Conservation (phyloP, 1,140 invertebrate species). For the Pogonomyrmex barbatus region DNA sequence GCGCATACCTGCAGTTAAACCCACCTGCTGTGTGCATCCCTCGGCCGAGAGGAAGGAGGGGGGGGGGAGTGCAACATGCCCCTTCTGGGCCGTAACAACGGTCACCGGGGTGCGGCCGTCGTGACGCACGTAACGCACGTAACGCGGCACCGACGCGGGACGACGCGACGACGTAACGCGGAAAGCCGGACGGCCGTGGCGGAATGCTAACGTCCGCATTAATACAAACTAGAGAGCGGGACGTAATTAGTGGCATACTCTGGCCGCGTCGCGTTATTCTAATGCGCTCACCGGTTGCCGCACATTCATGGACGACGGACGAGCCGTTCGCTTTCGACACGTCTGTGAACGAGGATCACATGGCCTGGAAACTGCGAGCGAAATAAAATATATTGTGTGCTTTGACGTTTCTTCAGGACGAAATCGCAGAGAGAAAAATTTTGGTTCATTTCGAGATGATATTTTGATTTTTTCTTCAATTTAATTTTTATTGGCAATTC, state of each 20-base stretch:
- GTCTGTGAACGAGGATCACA: background rate
- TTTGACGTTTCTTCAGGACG: background rate
- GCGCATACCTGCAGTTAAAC: conserved; percentile 71
- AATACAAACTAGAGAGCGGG: conserved; percentile 78
- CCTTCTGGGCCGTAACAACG: conserved; percentile 49
- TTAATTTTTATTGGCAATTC: background rate
- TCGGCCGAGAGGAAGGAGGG: background rate
- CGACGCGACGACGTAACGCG: conserved; percentile 62
- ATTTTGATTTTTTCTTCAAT: background rate
- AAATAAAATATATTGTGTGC: background rate
- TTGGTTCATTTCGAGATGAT: background rate
- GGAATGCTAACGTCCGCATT: conserved; percentile 81
- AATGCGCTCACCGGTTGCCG: conserved; percentile 64
- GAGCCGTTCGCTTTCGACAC: conserved; percentile 65
- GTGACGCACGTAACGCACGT: conserved; percentile 54
- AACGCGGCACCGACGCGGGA: conserved; percentile 51
- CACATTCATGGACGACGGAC: conserved; percentile 4
- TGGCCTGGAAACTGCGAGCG: background rate
- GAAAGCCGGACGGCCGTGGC: conserved; percentile 63
- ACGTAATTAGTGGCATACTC: conserved; percentile 75
- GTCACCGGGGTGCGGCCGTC: conserved; percentile 12
- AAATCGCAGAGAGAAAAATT: background rate
- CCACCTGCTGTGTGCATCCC: conserved; percentile 65
- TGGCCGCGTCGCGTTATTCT: conserved; percentile 68
- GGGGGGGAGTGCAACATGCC: conserved; percentile 30